A percentile compares a stretch with the other conserved stretches of the same genome.
These are phyloP conservation scores for Melospiza melodia DNA, from an alignment of 2,113 vertebrate species.

Conservation along the genomic window DNA sequence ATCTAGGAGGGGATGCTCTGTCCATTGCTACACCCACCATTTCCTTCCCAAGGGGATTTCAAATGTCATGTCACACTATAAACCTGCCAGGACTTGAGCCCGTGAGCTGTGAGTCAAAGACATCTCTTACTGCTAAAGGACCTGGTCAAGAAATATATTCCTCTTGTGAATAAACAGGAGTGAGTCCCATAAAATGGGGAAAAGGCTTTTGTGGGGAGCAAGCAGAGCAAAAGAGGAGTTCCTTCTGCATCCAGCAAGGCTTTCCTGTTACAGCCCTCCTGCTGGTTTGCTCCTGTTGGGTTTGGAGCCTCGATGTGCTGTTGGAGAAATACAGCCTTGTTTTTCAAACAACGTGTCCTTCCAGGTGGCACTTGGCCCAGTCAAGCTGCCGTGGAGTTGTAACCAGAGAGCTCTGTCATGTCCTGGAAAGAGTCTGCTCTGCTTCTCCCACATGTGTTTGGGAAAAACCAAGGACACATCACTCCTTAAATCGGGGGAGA, in stretches of 20 bases:
- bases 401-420: not conserved
- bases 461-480: not conserved
- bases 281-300: not conserved
- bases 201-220: not conserved
- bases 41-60: not conserved
- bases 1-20: not conserved
- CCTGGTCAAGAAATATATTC: not conserved
- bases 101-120: not conserved
- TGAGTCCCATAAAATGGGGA: not conserved
- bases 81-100: not conserved
- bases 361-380: constrained; percentile 56
- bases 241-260: not conserved
- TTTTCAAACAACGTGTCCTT: not conserved
- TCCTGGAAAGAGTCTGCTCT: constrained; percentile 46
- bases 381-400: not conserved
- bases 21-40: not conserved
- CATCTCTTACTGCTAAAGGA: not conserved
- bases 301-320: not conserved
- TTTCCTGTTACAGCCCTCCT: not conserved
- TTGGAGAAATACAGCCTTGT: not conserved
- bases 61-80: not conserved
- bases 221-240: not conserved
- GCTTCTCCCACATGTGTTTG: not conserved
- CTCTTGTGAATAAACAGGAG: not conserved
- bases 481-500: not conserved